Percentiles rank a stretch among this genome's conserved stretches.
Conservation (phyloP, 2,888 invertebrate species). For the Crematogaster levior region DNA sequence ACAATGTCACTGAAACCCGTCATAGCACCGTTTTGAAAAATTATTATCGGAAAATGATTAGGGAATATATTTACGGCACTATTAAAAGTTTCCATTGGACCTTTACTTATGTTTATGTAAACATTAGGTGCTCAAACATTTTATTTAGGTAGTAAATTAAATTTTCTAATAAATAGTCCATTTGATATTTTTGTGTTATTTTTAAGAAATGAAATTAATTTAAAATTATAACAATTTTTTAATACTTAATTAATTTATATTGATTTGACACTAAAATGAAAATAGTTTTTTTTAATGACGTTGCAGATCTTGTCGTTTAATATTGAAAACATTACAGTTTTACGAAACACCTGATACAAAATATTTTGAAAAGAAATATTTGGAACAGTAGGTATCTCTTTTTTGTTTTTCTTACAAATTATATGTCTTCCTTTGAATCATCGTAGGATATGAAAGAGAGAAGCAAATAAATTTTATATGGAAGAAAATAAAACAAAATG, state of each 20-base stretch:
- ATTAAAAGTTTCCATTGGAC: not conserved
- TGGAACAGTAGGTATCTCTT: not conserved
- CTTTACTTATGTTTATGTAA: not conserved
- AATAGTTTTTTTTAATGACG: not conserved
- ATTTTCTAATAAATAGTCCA: not conserved
- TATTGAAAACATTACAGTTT: not conserved
- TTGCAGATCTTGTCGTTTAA: not conserved
- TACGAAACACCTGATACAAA: not conserved
- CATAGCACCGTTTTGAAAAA: not conserved
- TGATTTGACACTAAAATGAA: not conserved
- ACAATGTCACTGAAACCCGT: not conserved
- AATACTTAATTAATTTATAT: not conserved
- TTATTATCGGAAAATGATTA: not conserved
- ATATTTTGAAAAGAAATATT: not conserved
- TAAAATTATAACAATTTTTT: not conserved
- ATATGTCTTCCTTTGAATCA: conserved; percentile 1
- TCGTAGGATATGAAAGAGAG: not conserved
- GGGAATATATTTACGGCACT: not conserved
- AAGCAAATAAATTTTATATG: not conserved
- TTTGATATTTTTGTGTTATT: not conserved
- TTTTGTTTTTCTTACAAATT: not conserved
- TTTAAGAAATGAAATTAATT: not conserved
- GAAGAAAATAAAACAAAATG: not conserved
- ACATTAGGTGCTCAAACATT: not conserved
- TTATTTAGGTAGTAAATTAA: not conserved